Conservation (phyloP, 1,140 invertebrate species). For the Drosophila setifemur region DNA sequence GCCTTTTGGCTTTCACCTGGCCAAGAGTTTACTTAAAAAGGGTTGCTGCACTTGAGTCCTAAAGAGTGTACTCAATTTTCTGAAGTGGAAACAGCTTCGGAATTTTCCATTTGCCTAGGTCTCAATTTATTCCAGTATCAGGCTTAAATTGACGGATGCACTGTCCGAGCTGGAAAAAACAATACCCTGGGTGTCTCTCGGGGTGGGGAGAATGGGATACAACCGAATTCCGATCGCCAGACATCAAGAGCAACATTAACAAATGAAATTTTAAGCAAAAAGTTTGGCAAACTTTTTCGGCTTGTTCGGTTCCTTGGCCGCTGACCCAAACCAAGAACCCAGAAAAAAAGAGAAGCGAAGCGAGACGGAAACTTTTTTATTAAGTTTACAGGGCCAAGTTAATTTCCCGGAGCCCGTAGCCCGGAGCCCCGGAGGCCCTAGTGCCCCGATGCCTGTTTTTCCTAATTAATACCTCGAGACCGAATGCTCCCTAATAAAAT, state of each 20-base stretch:
- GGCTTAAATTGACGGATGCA: conserved; percentile 37
- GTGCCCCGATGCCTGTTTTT: conserved; percentile 14
- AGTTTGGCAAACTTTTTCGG: conserved; percentile 37
- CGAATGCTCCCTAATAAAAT: conserved; percentile 3
- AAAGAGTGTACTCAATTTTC: conserved; percentile 24
- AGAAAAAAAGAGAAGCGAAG: conserved; percentile 1
- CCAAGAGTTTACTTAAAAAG: not conserved
- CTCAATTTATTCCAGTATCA: conserved; percentile 22
- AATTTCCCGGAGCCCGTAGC: conserved; percentile 54
- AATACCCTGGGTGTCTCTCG: too few relatives aligned
- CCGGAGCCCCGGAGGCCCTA: not conserved
- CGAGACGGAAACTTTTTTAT: conserved; percentile 66
- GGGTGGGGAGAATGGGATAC: conserved; percentile 6
- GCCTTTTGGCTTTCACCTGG: conserved; percentile 3
- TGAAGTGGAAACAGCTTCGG: conserved; percentile 36
- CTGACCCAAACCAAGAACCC: not conserved
- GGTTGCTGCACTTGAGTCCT: not conserved
- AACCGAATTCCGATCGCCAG: conserved; percentile 36
- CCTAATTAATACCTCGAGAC: conserved; percentile 70
- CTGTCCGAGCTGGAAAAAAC: not conserved
- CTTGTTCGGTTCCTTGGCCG: not conserved
- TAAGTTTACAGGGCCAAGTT: conserved; percentile 69
- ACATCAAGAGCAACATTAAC: conserved; percentile 31
- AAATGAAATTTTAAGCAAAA: conserved; percentile 47
- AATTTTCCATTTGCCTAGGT: conserved; percentile 42